Percentiles rank a stretch among this genome's conserved stretches.
Evolutionary conservation across 1,140 invertebrate genomes (phyloP).

Genomic region (Drosophila watanabei): DNA sequence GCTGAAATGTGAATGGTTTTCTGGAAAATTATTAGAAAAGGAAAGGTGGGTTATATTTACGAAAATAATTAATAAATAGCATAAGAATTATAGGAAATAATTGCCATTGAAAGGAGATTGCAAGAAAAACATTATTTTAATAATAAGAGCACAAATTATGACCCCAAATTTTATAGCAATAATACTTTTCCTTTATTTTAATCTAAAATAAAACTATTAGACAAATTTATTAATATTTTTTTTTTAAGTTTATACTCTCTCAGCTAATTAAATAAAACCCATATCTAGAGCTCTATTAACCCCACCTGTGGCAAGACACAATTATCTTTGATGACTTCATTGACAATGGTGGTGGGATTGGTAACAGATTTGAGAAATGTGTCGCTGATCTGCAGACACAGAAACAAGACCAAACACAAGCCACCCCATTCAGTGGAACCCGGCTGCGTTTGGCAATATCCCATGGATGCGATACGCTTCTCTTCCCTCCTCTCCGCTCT

Average conservation of each 20-base stretch:
- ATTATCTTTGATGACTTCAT: slow-evolving; percentile 66
- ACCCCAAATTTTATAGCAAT: too few relatives aligned
- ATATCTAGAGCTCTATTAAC: background rate
- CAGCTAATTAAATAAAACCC: slow-evolving; percentile 2
- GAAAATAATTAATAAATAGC: too few relatives aligned
- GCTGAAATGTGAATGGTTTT: background rate
- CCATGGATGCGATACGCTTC: slow-evolving; percentile 31
- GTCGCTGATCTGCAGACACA: slow-evolving; percentile 61
- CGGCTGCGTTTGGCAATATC: slow-evolving; percentile 63
- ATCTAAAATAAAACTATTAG: background rate
- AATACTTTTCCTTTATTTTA: background rate
- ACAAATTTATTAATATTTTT: background rate
- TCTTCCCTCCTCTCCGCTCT: background rate
- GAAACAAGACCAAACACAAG: slow-evolving; percentile 20
- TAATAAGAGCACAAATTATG: background rate
- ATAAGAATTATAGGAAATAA: background rate
- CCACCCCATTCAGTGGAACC: slow-evolving; percentile 48
- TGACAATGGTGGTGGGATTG: slow-evolving; percentile 48
- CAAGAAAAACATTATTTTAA: background rate
- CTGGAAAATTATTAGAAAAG: background rate
- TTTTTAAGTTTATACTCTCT: background rate
- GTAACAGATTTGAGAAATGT: slow-evolving; percentile 59
- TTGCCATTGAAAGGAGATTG: background rate
- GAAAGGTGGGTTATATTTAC: background rate
- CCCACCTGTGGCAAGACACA: slow-evolving; percentile 24